Evolutionary conservation across 2,797 vertebrate species (phyloP).

Genomic region (Melopsittacus undulatus): DNA sequence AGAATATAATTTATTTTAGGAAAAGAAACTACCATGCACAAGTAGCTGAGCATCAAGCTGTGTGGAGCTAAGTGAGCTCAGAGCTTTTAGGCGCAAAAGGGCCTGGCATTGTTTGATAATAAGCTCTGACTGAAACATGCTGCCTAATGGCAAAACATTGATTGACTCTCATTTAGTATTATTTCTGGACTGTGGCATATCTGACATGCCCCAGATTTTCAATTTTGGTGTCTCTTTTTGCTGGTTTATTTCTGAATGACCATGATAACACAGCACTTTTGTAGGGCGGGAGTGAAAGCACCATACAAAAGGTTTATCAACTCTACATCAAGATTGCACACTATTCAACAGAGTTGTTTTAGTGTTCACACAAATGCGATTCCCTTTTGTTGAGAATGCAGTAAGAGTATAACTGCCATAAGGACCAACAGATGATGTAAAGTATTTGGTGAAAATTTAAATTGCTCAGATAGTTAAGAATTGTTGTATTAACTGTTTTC

Average conservation of each 20-base stretch:
- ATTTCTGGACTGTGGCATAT: not conserved
- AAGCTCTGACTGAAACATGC: not conserved
- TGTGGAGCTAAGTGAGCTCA: not conserved
- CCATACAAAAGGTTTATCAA: not conserved
- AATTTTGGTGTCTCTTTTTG: not conserved
- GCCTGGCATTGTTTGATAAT: not conserved
- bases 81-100: not conserved
- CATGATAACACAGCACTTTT: not conserved
- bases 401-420: not conserved
- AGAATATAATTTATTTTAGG: not conserved
- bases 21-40: not conserved
- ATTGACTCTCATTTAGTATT: not conserved
- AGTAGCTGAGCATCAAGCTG: not conserved
- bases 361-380: not conserved
- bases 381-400: not conserved
- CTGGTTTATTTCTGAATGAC: not conserved
- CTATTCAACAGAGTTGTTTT: not conserved
- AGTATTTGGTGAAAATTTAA: not conserved
- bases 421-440: not conserved
- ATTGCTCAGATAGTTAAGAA: not conserved
- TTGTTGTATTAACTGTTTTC: not conserved
- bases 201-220: not conserved
- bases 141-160: not conserved
- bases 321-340: rapidly evolving
- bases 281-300: not conserved